Evolutionary conservation across 2,888 invertebrate genomes (phyloP).

Genomic region (Drosophila lacicola): DNA sequence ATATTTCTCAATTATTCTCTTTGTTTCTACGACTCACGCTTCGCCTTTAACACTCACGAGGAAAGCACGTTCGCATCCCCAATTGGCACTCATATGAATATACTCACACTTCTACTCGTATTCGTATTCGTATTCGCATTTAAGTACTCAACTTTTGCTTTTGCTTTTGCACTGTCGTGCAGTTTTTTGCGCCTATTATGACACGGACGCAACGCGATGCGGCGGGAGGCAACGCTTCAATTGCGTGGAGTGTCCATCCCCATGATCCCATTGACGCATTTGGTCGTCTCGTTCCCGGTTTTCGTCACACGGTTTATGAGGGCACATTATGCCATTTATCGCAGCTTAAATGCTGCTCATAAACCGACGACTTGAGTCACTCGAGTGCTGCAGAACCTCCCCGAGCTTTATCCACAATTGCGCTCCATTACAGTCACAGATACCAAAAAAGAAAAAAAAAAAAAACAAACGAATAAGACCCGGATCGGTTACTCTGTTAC

Average conservation of each 20-base stretch:
- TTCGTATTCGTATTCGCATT: slow-evolving; percentile 12
- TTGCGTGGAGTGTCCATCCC: slow-evolving; percentile 56
- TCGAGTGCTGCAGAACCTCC: slow-evolving; percentile 29
- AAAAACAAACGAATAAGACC: slow-evolving; percentile 12
- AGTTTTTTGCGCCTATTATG: slow-evolving; percentile 76
- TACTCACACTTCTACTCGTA: slow-evolving; percentile 5
- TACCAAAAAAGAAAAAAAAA: slow-evolving; percentile 14
- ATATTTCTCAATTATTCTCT: too few species aligned
- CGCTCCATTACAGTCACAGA: slow-evolving; percentile 2
- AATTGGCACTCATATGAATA: slow-evolving; percentile 23
- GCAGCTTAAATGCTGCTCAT: slow-evolving; percentile 75
- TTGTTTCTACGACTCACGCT: slow-evolving; percentile 5
- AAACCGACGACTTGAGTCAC: slow-evolving; percentile 61
- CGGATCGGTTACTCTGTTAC: slow-evolving; percentile 31
- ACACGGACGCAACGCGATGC: slow-evolving; percentile 58
- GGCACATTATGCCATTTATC: slow-evolving; percentile 79
- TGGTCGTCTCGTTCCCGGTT: slow-evolving; percentile 15
- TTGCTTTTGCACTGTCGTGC: slow-evolving; percentile 49
- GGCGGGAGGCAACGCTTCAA: slow-evolving; percentile 62
- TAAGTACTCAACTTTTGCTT: slow-evolving; percentile 35
- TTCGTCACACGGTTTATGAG: slow-evolving; percentile 73
- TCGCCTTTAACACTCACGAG: not conserved
- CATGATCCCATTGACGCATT: slow-evolving; percentile 4
- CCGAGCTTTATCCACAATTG: not conserved
- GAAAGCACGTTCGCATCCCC: slow-evolving; percentile 16